Conservation (phyloP, 2,113 vertebrate genomes). For the Cairina moschata region DNA sequence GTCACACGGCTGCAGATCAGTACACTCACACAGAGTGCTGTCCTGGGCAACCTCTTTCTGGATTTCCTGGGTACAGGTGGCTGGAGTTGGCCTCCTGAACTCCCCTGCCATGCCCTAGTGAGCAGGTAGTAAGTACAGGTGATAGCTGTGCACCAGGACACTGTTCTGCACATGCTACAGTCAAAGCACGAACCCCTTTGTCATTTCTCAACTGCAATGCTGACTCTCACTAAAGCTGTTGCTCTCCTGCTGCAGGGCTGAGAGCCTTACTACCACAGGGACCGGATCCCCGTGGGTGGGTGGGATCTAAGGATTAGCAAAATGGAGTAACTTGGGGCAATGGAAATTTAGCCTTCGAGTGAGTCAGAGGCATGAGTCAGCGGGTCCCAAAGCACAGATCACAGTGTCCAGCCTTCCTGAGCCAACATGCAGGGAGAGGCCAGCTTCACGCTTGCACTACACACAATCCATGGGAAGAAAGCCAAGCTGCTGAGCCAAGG, state of each 20-base stretch:
- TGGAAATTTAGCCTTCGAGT: conserved; percentile 18
- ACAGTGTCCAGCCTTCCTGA: neutral
- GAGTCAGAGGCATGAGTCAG: conserved; percentile 19
- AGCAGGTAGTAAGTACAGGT: neutral
- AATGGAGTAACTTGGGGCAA: neutral
- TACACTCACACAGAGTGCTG: neutral
- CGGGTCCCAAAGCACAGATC: neutral
- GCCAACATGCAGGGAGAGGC: neutral
- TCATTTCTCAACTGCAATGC: neutral
- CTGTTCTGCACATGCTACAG: neutral
- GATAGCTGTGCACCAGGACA: neutral
- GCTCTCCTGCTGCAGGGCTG: neutral
- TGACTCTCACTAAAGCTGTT: neutral
- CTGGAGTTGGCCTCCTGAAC: neutral
- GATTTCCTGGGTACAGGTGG: neutral
- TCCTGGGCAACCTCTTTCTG: neutral
- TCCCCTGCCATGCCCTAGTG: neutral
- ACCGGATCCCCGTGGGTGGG: neutral
- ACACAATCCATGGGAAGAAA: neutral
- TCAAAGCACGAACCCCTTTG: neutral
- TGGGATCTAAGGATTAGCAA: neutral
- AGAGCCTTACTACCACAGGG: neutral
- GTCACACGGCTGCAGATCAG: neutral
- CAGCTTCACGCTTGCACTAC: fast-evolving
- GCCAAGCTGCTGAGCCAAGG: neutral